Conservation (phyloP, 1,140 invertebrate species). For the Oryctes rhinoceros region DNA sequence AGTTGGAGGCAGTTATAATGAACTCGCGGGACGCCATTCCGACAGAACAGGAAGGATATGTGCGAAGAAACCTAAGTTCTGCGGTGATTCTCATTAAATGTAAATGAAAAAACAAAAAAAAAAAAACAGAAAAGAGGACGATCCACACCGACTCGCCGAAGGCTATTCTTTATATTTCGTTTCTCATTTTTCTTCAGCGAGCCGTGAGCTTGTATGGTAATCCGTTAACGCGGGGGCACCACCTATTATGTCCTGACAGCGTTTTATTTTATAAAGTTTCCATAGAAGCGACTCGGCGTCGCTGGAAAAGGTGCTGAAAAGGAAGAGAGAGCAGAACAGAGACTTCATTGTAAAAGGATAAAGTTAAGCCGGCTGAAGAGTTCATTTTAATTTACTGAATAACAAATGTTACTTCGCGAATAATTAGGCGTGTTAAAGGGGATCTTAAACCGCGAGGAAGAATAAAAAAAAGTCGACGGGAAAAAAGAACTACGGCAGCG, state of each 20-base stretch:
- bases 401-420: conserved; percentile 21
- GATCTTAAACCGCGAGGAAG: conserved; percentile 2
- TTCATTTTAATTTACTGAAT: conserved; percentile 20
- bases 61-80: not conserved
- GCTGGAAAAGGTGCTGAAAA: not conserved
- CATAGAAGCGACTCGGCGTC: not conserved
- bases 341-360: conserved; percentile 22
- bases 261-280: conserved; percentile 17
- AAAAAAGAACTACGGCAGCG: not conserved
- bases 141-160: not conserved
- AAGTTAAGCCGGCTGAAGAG: conserved; percentile 20
- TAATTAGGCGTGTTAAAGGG: conserved; percentile 10
- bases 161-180: conserved; percentile 22
- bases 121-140: not conserved
- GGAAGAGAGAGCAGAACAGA: not conserved
- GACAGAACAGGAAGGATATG: not conserved
- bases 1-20: not conserved
- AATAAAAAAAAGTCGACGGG: not conserved
- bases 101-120: not conserved
- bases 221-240: not conserved
- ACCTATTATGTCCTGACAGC: not conserved
- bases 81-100: not conserved
- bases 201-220: not conserved
- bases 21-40: not conserved
- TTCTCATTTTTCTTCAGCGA: not conserved